Percentiles rank a stretch among this genome's conserved stretches.
phyloP scores from a whole-genome alignment of 2,888 invertebrate species.

The Agrotis segetum region DNA sequence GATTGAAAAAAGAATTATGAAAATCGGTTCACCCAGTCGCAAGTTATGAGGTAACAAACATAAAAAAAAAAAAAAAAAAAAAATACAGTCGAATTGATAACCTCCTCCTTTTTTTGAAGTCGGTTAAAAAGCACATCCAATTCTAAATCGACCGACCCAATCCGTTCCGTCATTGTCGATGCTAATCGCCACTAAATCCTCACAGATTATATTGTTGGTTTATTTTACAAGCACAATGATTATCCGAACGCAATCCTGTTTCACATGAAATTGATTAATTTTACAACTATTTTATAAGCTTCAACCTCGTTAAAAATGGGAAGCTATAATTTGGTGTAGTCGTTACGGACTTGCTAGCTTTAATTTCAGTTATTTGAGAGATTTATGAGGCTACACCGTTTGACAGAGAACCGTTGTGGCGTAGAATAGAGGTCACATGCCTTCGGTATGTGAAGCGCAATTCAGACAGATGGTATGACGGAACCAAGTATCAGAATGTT shows the following conservation, averaged over 20 bases:
- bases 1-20: too few species aligned
- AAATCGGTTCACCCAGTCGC: too few species aligned
- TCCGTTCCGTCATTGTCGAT: conserved; percentile 33
- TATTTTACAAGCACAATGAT: conserved; percentile 47
- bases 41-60: too few species aligned
- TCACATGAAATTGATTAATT: conserved; percentile 61
- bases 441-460: conserved; percentile 37
- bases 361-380: conserved; percentile 63
- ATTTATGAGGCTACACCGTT: conserved; percentile 60
- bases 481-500: conserved; percentile 27
- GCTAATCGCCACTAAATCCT: conserved; percentile 27
- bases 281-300: conserved; percentile 52
- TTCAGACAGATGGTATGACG: conserved; percentile 43
- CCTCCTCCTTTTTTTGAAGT: too few species aligned
- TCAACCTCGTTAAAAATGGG: conserved; percentile 61
- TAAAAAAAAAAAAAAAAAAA: too few species aligned
- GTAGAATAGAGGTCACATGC: conserved; percentile 56
- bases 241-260: conserved; percentile 46
- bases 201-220: conserved; percentile 56
- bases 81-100: too few species aligned
- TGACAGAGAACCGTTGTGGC: conserved; percentile 49
- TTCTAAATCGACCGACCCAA: conserved; percentile 6
- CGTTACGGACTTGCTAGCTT: conserved; percentile 53
- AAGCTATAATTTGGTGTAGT: conserved; percentile 61
- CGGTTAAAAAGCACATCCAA: conserved; percentile 15